Evolutionary conservation across 2,797 vertebrate species (phyloP), one percentile per base, ranked within the genome.

Genomic region (Lates japonicus): DNA sequence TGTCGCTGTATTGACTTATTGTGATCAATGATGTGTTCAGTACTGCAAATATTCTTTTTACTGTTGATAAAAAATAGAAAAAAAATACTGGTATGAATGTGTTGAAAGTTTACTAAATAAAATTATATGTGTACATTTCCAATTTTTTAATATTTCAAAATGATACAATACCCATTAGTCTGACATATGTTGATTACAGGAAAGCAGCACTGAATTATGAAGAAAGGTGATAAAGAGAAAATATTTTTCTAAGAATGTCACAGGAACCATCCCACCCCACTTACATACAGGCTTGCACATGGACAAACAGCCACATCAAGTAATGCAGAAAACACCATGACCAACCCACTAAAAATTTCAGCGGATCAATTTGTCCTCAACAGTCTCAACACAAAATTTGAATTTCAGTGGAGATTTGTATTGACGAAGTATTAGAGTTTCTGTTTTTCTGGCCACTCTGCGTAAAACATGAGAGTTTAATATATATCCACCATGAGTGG

Each of bases 1-100:
- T 84, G 66, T 85, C 33, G 4, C 2, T 74, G 59, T 79, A 5
- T 33, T 83, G 44, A 67, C 10, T 80, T 29, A 22, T 1, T 63
- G 1, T 8, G 16, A 62, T 31, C 10, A 35, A 12, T 25, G 3
- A 22, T 14, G 22, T 29, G n/a, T 16, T 70, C 44, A 13, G 1
- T 35, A 22, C 8, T 17, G n/a, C 5, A 46, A 22, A 67, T 55
- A 35, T 20, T 16, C n/a, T 14, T 39, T 7, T 13, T 5, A 29
- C 12, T 5, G 22, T n/a, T 51, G 14, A 17, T 19, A 2, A 7
- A 35, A 10, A 5, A 3, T 0, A 16, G 25, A 6, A 64, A 48
- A 4, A n/a, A 22, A 5, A n/a, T n/a, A n/a, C n/a, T n/a, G n/a
- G n/a, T n/a, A n/a, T n/a, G n/a, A n/a, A n/a, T n/a, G n/a, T n/a